Evolutionary conservation across 2,797 vertebrate genomes (phyloP).

Genomic region (Pelodytes ibericus): DNA sequence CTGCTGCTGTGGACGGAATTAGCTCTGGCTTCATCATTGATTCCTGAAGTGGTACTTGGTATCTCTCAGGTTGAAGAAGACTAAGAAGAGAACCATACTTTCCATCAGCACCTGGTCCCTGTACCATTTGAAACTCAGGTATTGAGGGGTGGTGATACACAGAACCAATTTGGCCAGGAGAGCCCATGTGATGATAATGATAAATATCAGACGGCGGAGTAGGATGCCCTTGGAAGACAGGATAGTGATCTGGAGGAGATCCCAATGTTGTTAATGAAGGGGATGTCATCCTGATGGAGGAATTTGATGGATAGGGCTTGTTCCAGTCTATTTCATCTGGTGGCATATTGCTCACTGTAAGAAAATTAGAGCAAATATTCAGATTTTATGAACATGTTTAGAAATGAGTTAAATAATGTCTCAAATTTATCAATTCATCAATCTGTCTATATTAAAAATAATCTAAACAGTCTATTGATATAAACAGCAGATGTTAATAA

Average conservation of each 20-base stretch:
- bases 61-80: conserved; percentile 82
- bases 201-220: conserved; percentile 68
- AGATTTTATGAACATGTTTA: not conserved
- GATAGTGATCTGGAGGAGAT: conserved; percentile 57
- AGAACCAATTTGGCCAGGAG: conserved; percentile 57
- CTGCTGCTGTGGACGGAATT: conserved; percentile 69
- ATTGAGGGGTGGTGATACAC: conserved; percentile 60
- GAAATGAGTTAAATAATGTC: not conserved
- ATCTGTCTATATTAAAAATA: too few species aligned
- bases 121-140: conserved; percentile 54
- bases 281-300: conserved; percentile 56
- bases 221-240: conserved; percentile 56
- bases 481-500: not conserved
- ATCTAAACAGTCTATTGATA: not conserved
- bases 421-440: too few species aligned
- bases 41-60: conserved; percentile 69
- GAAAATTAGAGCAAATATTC: conserved; percentile 4
- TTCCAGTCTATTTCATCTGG: conserved; percentile 72
- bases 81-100: conserved; percentile 82
- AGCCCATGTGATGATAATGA: conserved; percentile 68
- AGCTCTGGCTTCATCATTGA: conserved; percentile 72
- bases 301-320: conserved; percentile 61
- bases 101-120: conserved; percentile 71
- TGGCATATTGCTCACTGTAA: conserved; percentile 68
- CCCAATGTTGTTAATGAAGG: conserved; percentile 51